Evolutionary conservation across 2,888 invertebrate genomes (phyloP).

Genomic region (Thereva unica): DNA sequence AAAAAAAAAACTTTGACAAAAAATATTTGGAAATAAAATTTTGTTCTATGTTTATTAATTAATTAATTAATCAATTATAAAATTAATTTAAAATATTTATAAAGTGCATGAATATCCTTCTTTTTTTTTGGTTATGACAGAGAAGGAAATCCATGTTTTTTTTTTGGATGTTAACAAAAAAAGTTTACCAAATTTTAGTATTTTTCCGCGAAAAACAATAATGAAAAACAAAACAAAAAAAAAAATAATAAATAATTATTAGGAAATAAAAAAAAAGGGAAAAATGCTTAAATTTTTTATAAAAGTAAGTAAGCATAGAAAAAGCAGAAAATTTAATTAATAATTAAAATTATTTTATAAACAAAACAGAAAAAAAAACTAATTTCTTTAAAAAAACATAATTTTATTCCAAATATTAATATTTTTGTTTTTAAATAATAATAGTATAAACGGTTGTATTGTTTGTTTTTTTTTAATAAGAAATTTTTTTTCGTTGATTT

Average conservation of each 20-base stretch:
- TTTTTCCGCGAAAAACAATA: conserved; percentile 5
- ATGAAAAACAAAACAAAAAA: conserved; percentile 9
- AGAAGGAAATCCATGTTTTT: neutral
- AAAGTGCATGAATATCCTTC: neutral
- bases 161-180: neutral
- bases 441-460: conserved; percentile 8
- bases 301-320: neutral
- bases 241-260: neutral
- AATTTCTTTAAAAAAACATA: conserved; percentile 28
- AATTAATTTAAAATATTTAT: neutral
- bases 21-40: conserved; percentile 32
- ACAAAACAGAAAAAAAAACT: conserved; percentile 16
- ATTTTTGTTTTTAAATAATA: conserved; percentile 8
- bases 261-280: no score
- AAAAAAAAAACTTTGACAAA: conserved; percentile 4
- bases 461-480: no score
- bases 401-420: conserved; percentile 36
- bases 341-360: conserved; percentile 11
- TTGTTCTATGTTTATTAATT: conserved; percentile 19
- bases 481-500: no score
- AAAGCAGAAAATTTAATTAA: neutral
- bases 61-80: neutral
- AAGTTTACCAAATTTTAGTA: no score
- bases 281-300: no score
- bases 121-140: no score